These are phyloP conservation scores for Caracal caracal DNA, from an alignment of 2,113 vertebrate species.

Conservation along the genomic window DNA sequence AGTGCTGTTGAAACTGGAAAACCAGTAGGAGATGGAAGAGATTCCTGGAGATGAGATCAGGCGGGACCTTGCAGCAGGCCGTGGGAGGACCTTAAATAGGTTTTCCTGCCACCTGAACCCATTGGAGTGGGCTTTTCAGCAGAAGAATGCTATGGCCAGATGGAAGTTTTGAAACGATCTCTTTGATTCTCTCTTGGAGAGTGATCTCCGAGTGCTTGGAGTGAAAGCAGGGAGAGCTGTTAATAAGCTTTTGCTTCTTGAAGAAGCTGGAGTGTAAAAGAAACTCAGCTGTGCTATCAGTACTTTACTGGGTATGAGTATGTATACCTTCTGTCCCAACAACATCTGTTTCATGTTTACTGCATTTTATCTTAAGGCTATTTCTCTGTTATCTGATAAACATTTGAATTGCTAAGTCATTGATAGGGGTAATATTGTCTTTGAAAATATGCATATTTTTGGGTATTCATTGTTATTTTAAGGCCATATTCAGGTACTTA, in stretches of 20 bases:
- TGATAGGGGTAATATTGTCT: not conserved
- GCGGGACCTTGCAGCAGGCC: not conserved
- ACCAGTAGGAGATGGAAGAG: not conserved
- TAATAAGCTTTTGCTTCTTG: slow-evolving; percentile 24
- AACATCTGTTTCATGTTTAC: not conserved
- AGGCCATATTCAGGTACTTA: not conserved
- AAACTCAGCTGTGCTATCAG: not conserved
- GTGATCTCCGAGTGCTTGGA: not conserved
- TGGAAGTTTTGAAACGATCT: not conserved
- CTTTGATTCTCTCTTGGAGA: not conserved
- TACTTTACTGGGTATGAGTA: not conserved
- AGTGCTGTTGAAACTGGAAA: not conserved
- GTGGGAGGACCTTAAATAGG: not conserved
- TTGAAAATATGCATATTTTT: not conserved
- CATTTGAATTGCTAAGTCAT: not conserved
- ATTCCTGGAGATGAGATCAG: not conserved
- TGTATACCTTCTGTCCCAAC: not conserved
- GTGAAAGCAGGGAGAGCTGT: not conserved
- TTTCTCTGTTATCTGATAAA: not conserved
- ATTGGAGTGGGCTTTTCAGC: not conserved
- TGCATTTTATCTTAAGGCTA: not conserved
- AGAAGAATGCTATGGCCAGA: not conserved
- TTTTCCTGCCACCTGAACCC: not conserved
- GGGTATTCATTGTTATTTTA: not conserved
- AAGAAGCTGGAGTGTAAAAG: not conserved